Percentiles rank a stretch among this genome's conserved stretches.
Conservation (phyloP, 2,113 vertebrate genomes). For the Crypturellus undulatus region DNA sequence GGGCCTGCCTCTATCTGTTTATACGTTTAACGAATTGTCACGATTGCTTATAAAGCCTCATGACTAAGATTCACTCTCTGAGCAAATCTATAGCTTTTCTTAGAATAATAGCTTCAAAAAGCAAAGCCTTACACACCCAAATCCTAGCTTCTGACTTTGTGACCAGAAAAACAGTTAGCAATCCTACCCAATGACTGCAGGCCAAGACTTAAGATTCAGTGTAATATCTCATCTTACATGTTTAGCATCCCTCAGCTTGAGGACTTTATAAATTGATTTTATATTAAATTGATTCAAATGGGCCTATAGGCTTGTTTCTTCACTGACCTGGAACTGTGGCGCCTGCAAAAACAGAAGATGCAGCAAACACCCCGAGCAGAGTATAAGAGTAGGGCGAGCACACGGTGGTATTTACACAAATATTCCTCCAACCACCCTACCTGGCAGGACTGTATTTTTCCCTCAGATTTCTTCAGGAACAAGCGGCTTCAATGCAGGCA, state of each 20-base stretch:
- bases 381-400: background rate
- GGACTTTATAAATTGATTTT: background rate
- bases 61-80: background rate
- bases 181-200: background rate
- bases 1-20: background rate
- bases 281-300: too few relatives aligned
- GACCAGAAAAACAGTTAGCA: background rate
- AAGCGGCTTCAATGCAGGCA: background rate
- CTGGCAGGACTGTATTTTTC: background rate
- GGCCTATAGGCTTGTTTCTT: background rate
- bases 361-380: background rate
- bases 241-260: constrained; percentile 1
- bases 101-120: background rate
- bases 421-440: background rate
- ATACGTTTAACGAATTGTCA: background rate
- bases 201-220: background rate
- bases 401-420: background rate
- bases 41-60: background rate
- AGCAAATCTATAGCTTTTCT: background rate
- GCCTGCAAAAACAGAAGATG: background rate
- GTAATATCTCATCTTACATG: background rate
- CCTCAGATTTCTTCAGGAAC: background rate
- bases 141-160: background rate
- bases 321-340: background rate
- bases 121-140: background rate